Evolutionary conservation across 2,797 vertebrate species (phyloP), one percentile per base, ranked within the genome.

Genomic region (Pteropus rufus): DNA sequence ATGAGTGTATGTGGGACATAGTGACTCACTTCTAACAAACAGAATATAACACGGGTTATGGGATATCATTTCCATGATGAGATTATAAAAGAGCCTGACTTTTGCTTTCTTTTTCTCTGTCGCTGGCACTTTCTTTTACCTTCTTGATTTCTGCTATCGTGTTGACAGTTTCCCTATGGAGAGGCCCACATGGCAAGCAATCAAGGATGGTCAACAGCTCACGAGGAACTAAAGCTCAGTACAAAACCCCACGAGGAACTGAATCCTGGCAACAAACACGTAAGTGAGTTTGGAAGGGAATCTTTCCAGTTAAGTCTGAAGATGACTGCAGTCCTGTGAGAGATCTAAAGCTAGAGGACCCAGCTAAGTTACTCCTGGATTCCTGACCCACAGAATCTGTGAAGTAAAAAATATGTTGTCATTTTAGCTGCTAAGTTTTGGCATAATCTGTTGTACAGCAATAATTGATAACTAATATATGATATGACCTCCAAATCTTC

Each of bases 281-380:
- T 10, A 18, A 34, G 18, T 23, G 31, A 31, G 15, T 36, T 23
- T 70, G 21, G 12, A 58, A 76, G 26, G 0, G 2, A 67, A 54
- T 36, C 29, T 60, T 54, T 65, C 49, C 12, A 14, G 24, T 44
- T n/a, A 41, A 79, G 31, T 23, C 34, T 15, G 41, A 29, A 49
- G 69, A 52, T 67, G 69, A 18, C 7, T 11, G 0, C 7, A 23
- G 19, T 15, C n/a, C 44, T 2, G 0, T 1, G 49, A 79, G 18
- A 79, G 5, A 70, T 11, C 6, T 14, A 24, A 26, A 67, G 56
- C n/a, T 14, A 54, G 44, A 87, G 26, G 65, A 21, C 14, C 41
- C 31, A 9, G n/a, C 14, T 49, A 62, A 29, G 16, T 2, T 11
- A n/a, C 2, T 23, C 19, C 72, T 56, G 24, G 60, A 70, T 60